Conservation (phyloP, 1,140 invertebrate species). For the Pogonomyrmex californicus region DNA sequence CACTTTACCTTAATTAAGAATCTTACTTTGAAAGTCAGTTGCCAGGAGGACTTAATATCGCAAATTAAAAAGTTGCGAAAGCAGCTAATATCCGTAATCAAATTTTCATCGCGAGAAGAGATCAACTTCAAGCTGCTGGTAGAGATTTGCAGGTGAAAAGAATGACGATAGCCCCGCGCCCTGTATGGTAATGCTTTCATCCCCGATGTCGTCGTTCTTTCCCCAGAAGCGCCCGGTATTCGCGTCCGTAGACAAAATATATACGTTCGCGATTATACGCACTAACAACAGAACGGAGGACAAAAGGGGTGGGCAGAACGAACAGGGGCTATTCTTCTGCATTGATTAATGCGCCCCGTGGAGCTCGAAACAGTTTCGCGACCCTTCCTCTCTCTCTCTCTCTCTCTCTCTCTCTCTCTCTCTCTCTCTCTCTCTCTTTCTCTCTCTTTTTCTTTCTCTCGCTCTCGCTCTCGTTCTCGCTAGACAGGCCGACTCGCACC, state of each 20-base stretch:
- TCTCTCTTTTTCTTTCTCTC: conserved; percentile 14
- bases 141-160: conserved; percentile 38
- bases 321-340: conserved; percentile 69
- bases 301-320: conserved; percentile 54
- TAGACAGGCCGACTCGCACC: conserved; percentile 55
- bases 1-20: conserved; percentile 62
- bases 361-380: conserved; percentile 70
- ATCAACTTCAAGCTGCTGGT: conserved; percentile 2
- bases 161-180: conserved; percentile 4
- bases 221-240: conserved; percentile 21
- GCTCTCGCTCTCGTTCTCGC: background rate
- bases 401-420: conserved; percentile 13
- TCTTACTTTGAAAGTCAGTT: conserved; percentile 58
- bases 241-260: conserved; percentile 56
- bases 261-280: conserved; percentile 65
- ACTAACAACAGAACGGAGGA: conserved; percentile 54
- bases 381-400: conserved; percentile 46
- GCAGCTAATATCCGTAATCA: conserved; percentile 54
- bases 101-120: conserved; percentile 43
- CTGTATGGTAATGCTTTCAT: conserved; percentile 42
- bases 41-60: conserved; percentile 48
- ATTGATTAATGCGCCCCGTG: conserved; percentile 75
- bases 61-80: conserved; percentile 59
- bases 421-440: background rate
- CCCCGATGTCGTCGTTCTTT: background rate